Evolutionary conservation across 2,888 invertebrate species (phyloP), one percentile per base, ranked within the genome.

Genomic region (Leptogaster cylindrica): DNA sequence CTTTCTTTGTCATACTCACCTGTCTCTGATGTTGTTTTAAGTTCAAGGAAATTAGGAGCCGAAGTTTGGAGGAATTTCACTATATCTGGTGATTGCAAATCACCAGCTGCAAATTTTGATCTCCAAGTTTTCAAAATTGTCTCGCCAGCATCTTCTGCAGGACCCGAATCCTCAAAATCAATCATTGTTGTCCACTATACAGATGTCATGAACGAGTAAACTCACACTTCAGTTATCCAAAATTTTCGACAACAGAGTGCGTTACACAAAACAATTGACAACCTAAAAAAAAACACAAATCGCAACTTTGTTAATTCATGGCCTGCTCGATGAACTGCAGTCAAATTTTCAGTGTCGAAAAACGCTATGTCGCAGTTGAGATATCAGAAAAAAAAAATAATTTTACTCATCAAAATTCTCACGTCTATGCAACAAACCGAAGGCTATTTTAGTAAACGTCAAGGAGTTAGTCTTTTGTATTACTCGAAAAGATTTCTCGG

Each of bases 111-210:
- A 44, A 75, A 75, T 71, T 79, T 79, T 7, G 79, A 74, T 68
- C 80, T 78, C 81, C 81, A 81, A 72, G 81, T 77, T 74, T 81
- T 81, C 10, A 81, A 67, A 8, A 78, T 78, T 41, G 68, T 70
- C 36, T 72, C 70, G 33, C 65, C 48, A 25, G 20, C 46, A 52
- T 68, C 68, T 28, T 48, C 48, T 14, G 33, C 28, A 6, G 33
- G 25, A 39, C 50, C 58, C 10, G 70, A 50, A 20, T 68, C 70
- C 6, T 70, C 70, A 36, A 67, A 66, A 46, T 67, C 67, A 52
- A 68, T 70, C 70, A 70, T 70, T 31, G 61, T 33, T 33, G 12
- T 25, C 31, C 41, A 63, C 14, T 31, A 63, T 63, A 27, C 27
- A 61, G 46, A 18, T 28, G 12, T 5, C 16, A 50, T 25, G 50